These are phyloP conservation scores for Sphaerodactylus townsendi DNA, from an alignment of 2,113 vertebrate species.

Conservation along the genomic window DNA sequence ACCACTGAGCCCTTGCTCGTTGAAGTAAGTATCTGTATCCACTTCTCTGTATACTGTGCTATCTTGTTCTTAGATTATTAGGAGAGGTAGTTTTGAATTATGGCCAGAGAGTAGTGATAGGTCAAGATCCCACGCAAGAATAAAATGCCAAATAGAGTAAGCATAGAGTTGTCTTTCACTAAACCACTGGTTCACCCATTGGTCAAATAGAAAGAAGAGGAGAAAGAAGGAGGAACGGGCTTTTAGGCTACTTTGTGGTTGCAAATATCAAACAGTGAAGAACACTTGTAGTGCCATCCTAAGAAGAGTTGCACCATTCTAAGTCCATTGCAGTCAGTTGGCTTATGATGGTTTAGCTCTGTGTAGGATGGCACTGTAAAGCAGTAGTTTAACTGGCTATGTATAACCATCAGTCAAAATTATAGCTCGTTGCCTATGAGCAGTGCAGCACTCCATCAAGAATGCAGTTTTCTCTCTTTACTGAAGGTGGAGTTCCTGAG, in stretches of 20 bases:
- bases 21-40: slow-evolving; percentile 78
- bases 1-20: slow-evolving; percentile 92
- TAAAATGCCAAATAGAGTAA: not conserved
- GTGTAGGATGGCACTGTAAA: not conserved
- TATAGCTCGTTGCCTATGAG: not conserved
- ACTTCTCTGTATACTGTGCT: rapidly evolving
- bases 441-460: not conserved
- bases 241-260: not conserved
- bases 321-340: too few species aligned
- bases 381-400: not conserved
- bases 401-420: not conserved
- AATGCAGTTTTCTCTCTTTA: not conserved
- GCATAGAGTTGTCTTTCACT: not conserved
- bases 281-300: not conserved
- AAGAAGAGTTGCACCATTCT: too few species aligned
- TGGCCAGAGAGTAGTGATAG: not conserved
- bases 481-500: slow-evolving; percentile 3
- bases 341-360: too few species aligned
- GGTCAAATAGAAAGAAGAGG: not conserved
- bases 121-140: not conserved
- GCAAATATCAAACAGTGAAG: not conserved
- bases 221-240: not conserved
- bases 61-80: not conserved
- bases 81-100: not conserved
- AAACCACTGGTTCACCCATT: not conserved